phyloP scores from a whole-genome alignment of 2,113 vertebrate species.

The Ammodytes dubius region DNA sequence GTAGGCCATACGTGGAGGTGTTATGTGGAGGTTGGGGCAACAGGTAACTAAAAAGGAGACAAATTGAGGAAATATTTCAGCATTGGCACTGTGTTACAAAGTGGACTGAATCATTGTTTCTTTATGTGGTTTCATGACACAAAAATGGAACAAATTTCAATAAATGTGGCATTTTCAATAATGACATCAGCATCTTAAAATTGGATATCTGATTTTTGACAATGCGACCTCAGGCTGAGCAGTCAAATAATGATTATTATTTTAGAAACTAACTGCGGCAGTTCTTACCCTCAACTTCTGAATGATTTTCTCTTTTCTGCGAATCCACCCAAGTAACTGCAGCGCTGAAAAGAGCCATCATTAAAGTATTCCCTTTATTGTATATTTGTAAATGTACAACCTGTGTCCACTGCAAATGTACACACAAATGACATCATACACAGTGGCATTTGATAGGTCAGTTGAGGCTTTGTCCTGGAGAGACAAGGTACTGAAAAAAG shows the following conservation, averaged over 20 bases:
- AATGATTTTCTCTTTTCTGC: slow-evolving; percentile 33
- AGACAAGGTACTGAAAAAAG: too few relatives aligned
- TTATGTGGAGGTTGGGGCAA: slow-evolving; percentile 33
- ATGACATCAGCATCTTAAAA: slow-evolving; percentile 40
- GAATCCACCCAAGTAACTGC: slow-evolving; percentile 55
- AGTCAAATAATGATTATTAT: slow-evolving; percentile 39
- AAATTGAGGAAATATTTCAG: slow-evolving; percentile 21
- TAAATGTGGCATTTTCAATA: slow-evolving; percentile 30
- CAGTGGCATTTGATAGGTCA: background rate
- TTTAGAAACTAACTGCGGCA: slow-evolving; percentile 17
- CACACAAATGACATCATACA: background rate
- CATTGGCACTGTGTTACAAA: background rate
- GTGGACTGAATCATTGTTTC: background rate
- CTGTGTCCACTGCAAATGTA: slow-evolving; percentile 10
- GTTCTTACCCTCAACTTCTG: slow-evolving; percentile 25
- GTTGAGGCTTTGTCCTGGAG: too few relatives aligned
- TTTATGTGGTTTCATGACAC: background rate
- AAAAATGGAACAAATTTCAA: background rate
- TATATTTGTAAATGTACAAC: slow-evolving; percentile 21
- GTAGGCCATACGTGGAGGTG: slow-evolving; percentile 44
- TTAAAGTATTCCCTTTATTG: slow-evolving; percentile 30
- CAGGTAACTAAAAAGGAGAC: slow-evolving; percentile 45
- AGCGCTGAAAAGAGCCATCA: background rate
- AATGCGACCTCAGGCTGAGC: slow-evolving; percentile 23
- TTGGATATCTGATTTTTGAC: slow-evolving; percentile 31